Evolutionary conservation across 2,113 vertebrate species (phyloP).

Genomic region (Peromyscus maniculatus): DNA sequence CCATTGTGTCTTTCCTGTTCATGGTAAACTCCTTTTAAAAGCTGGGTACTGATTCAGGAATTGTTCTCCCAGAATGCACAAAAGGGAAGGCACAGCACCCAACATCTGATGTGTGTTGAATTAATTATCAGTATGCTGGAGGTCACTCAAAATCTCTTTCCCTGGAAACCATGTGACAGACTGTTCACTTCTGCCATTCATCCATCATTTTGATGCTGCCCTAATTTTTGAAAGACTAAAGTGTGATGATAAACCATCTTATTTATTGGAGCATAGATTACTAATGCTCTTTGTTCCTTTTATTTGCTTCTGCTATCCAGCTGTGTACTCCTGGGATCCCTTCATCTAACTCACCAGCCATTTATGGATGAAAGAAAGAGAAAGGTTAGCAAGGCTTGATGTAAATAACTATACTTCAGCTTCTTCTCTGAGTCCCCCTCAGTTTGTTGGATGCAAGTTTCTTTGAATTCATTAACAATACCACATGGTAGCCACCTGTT

Average conservation of each 20-base stretch:
- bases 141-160: background rate
- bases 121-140: constrained; percentile 13
- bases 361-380: background rate
- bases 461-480: constrained; percentile 66
- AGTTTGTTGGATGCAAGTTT: constrained; percentile 45
- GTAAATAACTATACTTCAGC: constrained; percentile 58
- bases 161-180: background rate
- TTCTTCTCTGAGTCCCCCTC: constrained; percentile 29
- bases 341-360: background rate
- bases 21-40: constrained; percentile 49
- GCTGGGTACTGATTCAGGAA: constrained; percentile 1
- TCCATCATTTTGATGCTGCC: background rate
- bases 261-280: background rate
- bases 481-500: constrained; percentile 68
- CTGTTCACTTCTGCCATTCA: background rate
- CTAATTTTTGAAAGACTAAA: constrained; percentile 36
- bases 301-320: constrained; percentile 2
- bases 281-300: background rate
- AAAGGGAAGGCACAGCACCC: background rate
- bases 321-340: background rate
- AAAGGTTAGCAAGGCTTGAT: constrained; percentile 46
- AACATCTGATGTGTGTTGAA: background rate
- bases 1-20: background rate
- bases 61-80: background rate
- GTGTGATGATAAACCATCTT: background rate